phyloP scores from a whole-genome alignment of 2,113 vertebrate genomes.

The Sorex araneus region DNA sequence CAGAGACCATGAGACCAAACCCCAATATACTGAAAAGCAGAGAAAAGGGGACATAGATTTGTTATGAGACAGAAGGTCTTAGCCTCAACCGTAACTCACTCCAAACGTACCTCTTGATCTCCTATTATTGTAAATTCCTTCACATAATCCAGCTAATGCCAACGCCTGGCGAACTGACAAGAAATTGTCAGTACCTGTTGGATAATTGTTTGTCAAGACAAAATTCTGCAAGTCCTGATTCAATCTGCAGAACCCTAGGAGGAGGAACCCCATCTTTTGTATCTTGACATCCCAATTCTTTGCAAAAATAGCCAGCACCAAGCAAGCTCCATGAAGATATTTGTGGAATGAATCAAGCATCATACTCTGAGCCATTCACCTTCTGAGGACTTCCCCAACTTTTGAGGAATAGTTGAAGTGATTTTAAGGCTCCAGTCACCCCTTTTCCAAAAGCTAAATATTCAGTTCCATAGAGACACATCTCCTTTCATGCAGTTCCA shows the following conservation, averaged over 20 bases:
- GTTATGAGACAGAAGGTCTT: conserved; percentile 33
- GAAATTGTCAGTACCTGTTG: background rate
- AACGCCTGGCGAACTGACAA: conserved; percentile 1
- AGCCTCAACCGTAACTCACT: conserved; percentile 52
- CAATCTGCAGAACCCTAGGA: background rate
- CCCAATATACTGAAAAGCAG: conserved; percentile 1
- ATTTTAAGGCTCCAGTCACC: background rate
- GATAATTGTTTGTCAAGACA: conserved; percentile 12
- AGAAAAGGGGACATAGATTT: conserved; percentile 55
- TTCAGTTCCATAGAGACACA: conserved; percentile 55
- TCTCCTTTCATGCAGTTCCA: conserved; percentile 19
- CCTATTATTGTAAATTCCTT: conserved; percentile 30
- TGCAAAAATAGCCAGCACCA: background rate
- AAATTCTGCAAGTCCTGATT: background rate
- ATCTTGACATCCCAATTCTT: background rate
- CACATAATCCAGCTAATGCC: conserved; percentile 11
- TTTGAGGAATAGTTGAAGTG: conserved; percentile 4
- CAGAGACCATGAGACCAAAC: background rate
- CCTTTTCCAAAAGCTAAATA: conserved; percentile 37
- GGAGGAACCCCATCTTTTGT: background rate
- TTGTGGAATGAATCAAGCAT: background rate
- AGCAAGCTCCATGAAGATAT: background rate
- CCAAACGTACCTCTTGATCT: conserved; percentile 25
- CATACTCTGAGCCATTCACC: background rate
- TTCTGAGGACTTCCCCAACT: conserved; percentile 50